Base-by-base conservation (phyloP, 2,888 invertebrate species). In the Dexiosoma caninum region DNA sequence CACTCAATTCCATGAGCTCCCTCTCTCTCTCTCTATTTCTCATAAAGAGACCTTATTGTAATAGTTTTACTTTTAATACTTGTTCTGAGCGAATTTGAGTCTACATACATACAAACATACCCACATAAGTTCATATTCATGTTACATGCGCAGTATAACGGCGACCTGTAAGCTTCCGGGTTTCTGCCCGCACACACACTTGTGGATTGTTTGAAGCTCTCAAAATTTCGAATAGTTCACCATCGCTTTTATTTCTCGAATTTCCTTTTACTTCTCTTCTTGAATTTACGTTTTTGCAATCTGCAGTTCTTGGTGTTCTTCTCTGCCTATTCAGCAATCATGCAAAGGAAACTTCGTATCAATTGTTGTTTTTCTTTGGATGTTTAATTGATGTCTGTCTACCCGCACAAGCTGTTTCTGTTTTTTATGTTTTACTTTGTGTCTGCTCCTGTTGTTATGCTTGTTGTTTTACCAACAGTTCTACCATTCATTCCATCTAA, bases 111-210 rank as follows among this genome's bases (percentile, higher is more conserved):
- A 8, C 27, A 12, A 4, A 21, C 5, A 21, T 9, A 10, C n/a
- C n/a, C 9, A 21, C 21, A 12, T 46, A 19, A 27, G 4, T 23
- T 19, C 2, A 1, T 35, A 55, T 32, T 83, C 84, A 55, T 80
- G 6, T 23, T 9, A 75, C 70, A 77, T 81, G 83, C 83, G 84
- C 85, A 46, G 40, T 53, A 21, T 9, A 53, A 79, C 83, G 60
- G 80, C 84, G 85, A 85, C 84, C 84, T 85, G 85, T 84, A 84
- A 83, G 84, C 84, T 84, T 84, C 84, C 83, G 83, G 83, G 80
- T 82, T 78, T 82, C 76, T 83, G 70, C 78, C 74, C 80, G 82
- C 81, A 88, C 88, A 87, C 88, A 88, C 88, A 88, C 88, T 88
- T 88, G 88, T 88, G 88, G 88, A 87, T 86, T 87, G 87, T 76